These are phyloP conservation scores for Pollenia amentaria DNA, from an alignment of 2,888 invertebrate species.

Conservation along the genomic window DNA sequence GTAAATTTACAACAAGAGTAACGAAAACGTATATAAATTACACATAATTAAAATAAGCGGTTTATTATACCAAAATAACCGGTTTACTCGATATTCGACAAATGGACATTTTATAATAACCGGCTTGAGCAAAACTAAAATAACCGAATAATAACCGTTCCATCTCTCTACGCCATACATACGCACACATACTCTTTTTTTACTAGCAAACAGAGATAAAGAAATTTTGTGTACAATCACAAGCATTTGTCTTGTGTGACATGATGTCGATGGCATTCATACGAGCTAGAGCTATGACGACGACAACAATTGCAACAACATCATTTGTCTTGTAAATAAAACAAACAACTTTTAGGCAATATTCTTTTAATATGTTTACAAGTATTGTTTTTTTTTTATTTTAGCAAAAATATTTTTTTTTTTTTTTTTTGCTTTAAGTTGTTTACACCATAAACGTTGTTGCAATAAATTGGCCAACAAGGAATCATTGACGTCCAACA, in stretches of 20 bases:
- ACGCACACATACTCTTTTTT: neutral
- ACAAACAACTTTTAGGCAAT: conserved; percentile 51
- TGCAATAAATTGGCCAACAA: conserved; percentile 63
- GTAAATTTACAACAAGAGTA: too few species aligned
- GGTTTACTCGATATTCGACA: too few species aligned
- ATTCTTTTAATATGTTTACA: conserved; percentile 48
- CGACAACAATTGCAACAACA: conserved; percentile 1
- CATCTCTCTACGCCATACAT: too few species aligned
- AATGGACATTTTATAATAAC: too few species aligned
- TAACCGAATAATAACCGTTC: too few species aligned
- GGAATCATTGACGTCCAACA: conserved; percentile 36
- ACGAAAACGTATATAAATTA: too few species aligned
- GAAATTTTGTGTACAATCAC: conserved; percentile 22
- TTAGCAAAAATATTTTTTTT: neutral
- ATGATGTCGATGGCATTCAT: conserved; percentile 19
- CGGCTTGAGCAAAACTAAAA: too few species aligned
- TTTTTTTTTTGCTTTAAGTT: conserved; percentile 33
- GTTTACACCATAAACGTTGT: conserved; percentile 58
- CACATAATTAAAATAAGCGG: too few species aligned
- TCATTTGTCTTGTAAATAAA: conserved; percentile 28
- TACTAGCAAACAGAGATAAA: conserved; percentile 23
- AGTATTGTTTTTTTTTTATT: neutral
- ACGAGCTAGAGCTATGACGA: neutral
- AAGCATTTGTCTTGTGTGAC: neutral
- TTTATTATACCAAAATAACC: too few species aligned